Percentiles rank a stretch among this genome's conserved stretches.
These are phyloP conservation scores for Charaxes varanes DNA, from an alignment of 1,140 invertebrate species.

Conservation along the genomic window DNA sequence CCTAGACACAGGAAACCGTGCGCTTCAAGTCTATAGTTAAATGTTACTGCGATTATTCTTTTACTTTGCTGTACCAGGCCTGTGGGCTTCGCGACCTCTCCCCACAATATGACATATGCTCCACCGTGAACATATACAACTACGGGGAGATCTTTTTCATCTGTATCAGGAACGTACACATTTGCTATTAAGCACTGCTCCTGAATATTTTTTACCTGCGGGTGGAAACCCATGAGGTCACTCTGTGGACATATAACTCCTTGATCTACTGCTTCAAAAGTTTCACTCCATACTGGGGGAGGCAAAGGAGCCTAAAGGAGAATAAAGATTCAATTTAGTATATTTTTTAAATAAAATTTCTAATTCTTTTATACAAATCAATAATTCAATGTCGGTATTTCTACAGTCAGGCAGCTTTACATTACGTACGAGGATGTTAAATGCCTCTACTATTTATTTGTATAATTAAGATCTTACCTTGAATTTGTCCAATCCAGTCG, in stretches of 20 bases:
- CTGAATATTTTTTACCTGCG: background rate
- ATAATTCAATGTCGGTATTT: no score
- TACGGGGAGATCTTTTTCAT: constrained; percentile 18
- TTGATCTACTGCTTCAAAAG: constrained; percentile 21
- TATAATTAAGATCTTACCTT: no score
- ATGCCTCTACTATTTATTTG: no score
- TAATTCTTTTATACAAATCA: no score
- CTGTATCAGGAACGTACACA: constrained; percentile 23
- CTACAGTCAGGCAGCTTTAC: no score
- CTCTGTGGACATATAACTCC: constrained; percentile 31
- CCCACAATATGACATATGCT: constrained; percentile 12
- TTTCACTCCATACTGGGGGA: constrained; percentile 19
- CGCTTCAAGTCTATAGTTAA: constrained; percentile 34
- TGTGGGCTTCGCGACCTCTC: constrained; percentile 9
- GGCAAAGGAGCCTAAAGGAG: constrained; percentile 24
- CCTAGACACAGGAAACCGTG: constrained; percentile 39
- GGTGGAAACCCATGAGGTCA: background rate
- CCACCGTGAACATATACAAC: constrained; percentile 22
- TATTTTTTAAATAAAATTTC: no score
- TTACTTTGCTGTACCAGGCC: constrained; percentile 20
- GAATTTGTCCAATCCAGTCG: constrained; percentile 29
- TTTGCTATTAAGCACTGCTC: constrained; percentile 19
- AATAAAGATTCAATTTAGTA: no score
- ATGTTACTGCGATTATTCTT: constrained; percentile 27
- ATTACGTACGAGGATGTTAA: no score